These are phyloP conservation scores for Drosophila bipectinata DNA, from an alignment of 1,140 invertebrate species.

Conservation along the genomic window DNA sequence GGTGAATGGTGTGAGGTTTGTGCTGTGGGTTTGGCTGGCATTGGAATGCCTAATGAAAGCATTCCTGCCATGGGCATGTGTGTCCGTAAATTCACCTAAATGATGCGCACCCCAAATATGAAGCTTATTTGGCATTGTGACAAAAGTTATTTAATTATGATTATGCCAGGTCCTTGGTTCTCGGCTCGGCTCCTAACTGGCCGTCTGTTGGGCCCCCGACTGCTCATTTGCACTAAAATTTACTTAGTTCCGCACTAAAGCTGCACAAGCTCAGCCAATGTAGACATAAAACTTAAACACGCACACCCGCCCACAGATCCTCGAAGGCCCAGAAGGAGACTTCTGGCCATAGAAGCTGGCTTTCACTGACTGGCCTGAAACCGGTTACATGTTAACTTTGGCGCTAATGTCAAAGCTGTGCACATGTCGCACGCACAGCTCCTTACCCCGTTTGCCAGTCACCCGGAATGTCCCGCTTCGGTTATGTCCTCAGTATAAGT, in stretches of 20 bases:
- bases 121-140: conserved; percentile 70
- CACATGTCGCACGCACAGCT: conserved; percentile 69
- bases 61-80: conserved; percentile 31
- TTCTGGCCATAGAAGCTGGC: conserved; percentile 11
- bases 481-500: conserved; percentile 24
- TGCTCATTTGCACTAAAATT: conserved; percentile 76
- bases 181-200: conserved; percentile 53
- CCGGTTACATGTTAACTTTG: conserved; percentile 68
- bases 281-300: conserved; percentile 78
- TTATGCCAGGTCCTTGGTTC: conserved; percentile 59
- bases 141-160: conserved; percentile 82
- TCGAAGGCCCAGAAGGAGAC: conserved; percentile 13
- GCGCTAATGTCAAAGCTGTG: conserved; percentile 69
- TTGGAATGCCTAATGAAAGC: conserved; percentile 73
- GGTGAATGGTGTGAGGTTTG: conserved; percentile 12
- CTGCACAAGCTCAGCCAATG: conserved; percentile 66
- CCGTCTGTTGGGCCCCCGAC: conserved; percentile 50
- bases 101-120: conserved; percentile 60
- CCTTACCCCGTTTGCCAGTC: conserved; percentile 5
- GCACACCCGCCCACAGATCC: conserved; percentile 28
- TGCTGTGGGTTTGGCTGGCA: conserved; percentile 26
- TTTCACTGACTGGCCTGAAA: conserved; percentile 10
- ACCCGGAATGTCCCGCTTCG: conserved; percentile 17
- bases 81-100: conserved; percentile 73
- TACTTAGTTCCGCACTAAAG: conserved; percentile 79